These are phyloP conservation scores for Engraulis encrasicolus DNA, from an alignment of 2,113 vertebrate species.

Conservation along the genomic window DNA sequence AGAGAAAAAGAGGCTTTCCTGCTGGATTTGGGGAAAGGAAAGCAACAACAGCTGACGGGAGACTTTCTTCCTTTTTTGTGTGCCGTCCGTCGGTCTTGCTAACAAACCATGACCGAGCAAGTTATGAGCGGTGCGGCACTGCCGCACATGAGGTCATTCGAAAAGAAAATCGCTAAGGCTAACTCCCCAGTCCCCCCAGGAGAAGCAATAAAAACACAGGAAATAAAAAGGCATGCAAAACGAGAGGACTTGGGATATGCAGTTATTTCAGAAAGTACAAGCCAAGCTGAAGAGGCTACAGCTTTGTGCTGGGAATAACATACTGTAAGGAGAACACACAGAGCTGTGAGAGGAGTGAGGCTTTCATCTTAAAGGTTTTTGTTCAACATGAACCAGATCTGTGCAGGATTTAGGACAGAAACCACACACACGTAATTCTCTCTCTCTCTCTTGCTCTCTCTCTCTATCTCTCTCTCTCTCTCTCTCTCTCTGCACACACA, in stretches of 20 bases:
- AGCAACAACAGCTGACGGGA: neutral
- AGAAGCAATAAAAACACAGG: neutral
- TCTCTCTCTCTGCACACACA: too few species aligned
- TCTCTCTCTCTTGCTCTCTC: too few species aligned
- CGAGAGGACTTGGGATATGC: neutral
- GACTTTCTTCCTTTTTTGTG: neutral
- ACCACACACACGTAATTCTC: neutral
- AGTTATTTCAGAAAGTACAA: neutral
- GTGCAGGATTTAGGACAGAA: neutral
- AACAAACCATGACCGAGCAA: constrained; percentile 11
- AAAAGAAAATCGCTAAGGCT: neutral
- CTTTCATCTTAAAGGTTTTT: too few species aligned
- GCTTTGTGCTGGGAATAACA: neutral
- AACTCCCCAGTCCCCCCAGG: neutral
- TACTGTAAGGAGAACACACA: neutral
- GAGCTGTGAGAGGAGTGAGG: neutral
- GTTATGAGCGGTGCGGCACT: constrained; percentile 6
- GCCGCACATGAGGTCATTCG: neutral
- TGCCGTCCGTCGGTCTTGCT: neutral
- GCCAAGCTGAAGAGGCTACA: neutral
- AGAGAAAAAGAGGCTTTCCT: neutral
- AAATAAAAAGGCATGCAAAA: constrained; percentile 2
- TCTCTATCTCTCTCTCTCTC: too few species aligned
- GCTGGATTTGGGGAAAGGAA: neutral
- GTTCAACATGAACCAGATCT: too few species aligned